These are phyloP conservation scores for Oligia latruncula DNA, from an alignment of 2,888 invertebrate species.

Conservation along the genomic window DNA sequence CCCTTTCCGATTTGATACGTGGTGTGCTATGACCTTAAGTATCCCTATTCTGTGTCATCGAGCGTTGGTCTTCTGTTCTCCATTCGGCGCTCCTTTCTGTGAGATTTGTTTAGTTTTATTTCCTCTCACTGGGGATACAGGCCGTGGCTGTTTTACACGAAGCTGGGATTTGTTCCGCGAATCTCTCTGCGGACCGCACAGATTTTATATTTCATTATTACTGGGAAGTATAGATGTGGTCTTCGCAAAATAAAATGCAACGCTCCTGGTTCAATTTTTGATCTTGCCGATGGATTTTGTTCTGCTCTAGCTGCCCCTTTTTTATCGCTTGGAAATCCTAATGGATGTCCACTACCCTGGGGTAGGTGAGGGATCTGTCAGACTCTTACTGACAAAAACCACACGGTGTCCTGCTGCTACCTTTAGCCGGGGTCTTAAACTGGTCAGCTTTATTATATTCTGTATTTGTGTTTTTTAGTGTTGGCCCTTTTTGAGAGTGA, in stretches of 20 bases:
- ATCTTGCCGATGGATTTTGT: not conserved
- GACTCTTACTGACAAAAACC: too few species aligned
- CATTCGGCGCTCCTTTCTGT: slow-evolving; percentile 4
- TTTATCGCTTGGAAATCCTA: too few species aligned
- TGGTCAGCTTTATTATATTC: not conserved
- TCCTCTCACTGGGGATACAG: slow-evolving; percentile 34
- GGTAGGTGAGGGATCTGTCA: too few species aligned
- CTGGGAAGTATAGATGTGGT: not conserved
- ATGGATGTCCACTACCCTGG: too few species aligned
- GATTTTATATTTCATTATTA: slow-evolving; percentile 59
- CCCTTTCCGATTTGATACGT: too few species aligned
- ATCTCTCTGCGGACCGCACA: slow-evolving; percentile 23
- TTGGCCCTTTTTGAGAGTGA: not conserved
- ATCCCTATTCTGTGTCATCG: slow-evolving; percentile 1
- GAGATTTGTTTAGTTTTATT: slow-evolving; percentile 65
- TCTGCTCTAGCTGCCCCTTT: not conserved
- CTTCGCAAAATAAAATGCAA: slow-evolving; percentile 19
- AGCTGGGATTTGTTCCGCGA: slow-evolving; percentile 54
- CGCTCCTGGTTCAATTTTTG: not conserved
- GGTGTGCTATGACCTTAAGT: not conserved
- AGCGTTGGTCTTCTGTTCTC: slow-evolving; percentile 37
- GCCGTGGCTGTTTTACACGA: slow-evolving; percentile 52
- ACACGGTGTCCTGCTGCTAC: too few species aligned
- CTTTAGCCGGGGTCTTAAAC: too few species aligned
- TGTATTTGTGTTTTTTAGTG: not conserved